phyloP scores from a whole-genome alignment of 2,888 invertebrate species.

The Brenthis ino region DNA sequence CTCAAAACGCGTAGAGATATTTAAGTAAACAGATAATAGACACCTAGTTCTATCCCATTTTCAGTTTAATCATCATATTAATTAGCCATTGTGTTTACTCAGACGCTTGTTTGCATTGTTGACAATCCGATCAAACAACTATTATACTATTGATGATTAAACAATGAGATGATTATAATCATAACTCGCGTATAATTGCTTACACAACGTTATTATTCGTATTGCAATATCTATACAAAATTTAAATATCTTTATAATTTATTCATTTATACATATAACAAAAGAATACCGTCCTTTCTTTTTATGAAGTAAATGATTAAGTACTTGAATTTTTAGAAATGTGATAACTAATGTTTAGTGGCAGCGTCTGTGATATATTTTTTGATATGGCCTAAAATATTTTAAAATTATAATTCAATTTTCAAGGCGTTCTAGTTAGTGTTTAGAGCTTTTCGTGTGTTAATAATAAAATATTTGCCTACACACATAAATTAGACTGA shows the following conservation, averaged over 20 bases:
- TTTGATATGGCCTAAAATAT: too few relatives aligned
- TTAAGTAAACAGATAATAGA: conserved; percentile 65
- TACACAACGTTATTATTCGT: conserved; percentile 35
- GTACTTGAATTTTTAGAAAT: too few relatives aligned
- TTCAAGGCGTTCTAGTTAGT: too few relatives aligned
- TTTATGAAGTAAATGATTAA: too few relatives aligned
- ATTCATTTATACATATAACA: too few relatives aligned
- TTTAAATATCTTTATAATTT: conserved; percentile 10
- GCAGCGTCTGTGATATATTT: too few relatives aligned
- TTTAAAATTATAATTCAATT: too few relatives aligned
- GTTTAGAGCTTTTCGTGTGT: too few relatives aligned
- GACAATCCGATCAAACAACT: conserved; percentile 72
- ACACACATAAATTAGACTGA: too few relatives aligned
- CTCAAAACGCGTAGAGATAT: conserved; percentile 46
- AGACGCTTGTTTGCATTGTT: conserved; percentile 67
- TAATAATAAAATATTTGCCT: too few relatives aligned
- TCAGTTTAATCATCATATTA: conserved; percentile 74
- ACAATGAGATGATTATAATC: conserved; percentile 46
- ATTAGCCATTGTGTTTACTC: conserved; percentile 74
- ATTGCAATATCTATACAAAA: conserved; percentile 20
- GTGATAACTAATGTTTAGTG: too few relatives aligned
- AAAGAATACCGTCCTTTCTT: background rate
- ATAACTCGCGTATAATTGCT: conserved; percentile 39
- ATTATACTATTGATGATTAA: conserved; percentile 63
- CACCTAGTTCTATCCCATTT: conserved; percentile 68